Conservation (phyloP, 2,888 invertebrate species). For the Drosophila putrida region DNA sequence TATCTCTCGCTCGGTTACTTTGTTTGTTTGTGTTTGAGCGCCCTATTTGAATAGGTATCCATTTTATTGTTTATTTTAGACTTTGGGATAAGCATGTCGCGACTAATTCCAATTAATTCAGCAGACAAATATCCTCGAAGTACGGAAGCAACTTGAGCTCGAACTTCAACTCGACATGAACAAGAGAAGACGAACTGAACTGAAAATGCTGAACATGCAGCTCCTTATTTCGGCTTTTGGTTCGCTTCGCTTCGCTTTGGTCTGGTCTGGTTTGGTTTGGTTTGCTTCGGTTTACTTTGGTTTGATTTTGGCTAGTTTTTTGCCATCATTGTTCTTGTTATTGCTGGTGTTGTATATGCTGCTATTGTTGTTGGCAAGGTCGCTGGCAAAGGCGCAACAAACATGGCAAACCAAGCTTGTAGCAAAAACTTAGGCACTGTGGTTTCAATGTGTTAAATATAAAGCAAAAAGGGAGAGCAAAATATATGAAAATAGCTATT, state of each 20-base stretch:
- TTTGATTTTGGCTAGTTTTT: slow-evolving; percentile 67
- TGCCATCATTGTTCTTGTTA: slow-evolving; percentile 48
- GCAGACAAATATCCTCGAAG: slow-evolving; percentile 80
- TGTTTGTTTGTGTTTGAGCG: slow-evolving; percentile 52
- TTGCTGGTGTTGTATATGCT: slow-evolving; percentile 24
- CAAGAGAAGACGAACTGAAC: slow-evolving; percentile 27
- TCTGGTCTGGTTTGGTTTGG: background rate
- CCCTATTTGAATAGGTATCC: slow-evolving; percentile 80
- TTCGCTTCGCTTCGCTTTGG: slow-evolving; percentile 3
- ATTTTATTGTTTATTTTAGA: slow-evolving; percentile 81
- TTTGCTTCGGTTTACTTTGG: slow-evolving; percentile 22
- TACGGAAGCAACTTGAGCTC: slow-evolving; percentile 64
- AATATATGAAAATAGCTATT: background rate
- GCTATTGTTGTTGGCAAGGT: slow-evolving; percentile 69
- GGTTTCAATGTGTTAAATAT: background rate
- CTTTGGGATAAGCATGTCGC: slow-evolving; percentile 82
- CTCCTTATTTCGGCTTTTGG: slow-evolving; percentile 20
- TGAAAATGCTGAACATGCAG: slow-evolving; percentile 72
- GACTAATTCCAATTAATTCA: slow-evolving; percentile 83
- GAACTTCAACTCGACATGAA: slow-evolving; percentile 41
- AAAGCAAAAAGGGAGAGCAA: background rate
- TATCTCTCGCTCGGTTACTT: slow-evolving; percentile 11
- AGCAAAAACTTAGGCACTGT: slow-evolving; percentile 41
- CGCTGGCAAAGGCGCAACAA: slow-evolving; percentile 61
- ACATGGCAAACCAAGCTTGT: slow-evolving; percentile 47